Conservation (phyloP, 2,797 vertebrate genomes). For the Acrossocheilus fasciatus region DNA sequence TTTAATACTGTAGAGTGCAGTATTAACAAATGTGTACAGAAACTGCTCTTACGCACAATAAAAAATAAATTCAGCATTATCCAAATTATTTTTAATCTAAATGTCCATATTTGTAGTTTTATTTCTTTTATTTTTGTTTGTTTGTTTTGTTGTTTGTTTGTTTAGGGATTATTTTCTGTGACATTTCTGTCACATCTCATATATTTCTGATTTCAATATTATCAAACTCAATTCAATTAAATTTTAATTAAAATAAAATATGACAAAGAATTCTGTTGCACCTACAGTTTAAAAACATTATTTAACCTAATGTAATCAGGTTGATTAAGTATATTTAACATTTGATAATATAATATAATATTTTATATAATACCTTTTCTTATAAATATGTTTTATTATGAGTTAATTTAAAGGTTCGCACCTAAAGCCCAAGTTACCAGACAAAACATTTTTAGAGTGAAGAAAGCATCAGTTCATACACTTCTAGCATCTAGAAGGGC, state of each 20-base stretch:
- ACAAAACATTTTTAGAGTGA: not conserved
- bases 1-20: slow-evolving; percentile 20
- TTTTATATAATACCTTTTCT: not conserved
- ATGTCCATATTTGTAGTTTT: not conserved
- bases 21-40: not conserved
- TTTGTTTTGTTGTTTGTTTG: not conserved
- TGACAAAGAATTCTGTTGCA: not conserved
- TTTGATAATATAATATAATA: not conserved
- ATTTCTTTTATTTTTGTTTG: not conserved
- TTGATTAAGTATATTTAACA: not conserved
- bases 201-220: not conserved
- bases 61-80: not conserved
- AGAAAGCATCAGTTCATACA: slow-evolving; percentile 28
- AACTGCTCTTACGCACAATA: not conserved
- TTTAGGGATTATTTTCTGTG: not conserved
- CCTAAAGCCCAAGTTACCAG: not conserved
- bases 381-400: not conserved
- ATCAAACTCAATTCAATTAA: not conserved
- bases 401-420: not conserved
- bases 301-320: not conserved
- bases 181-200: not conserved
- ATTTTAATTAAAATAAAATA: not conserved
- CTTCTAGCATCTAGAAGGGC: not conserved
- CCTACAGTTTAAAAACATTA: not conserved
- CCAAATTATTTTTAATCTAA: not conserved